phyloP scores from a whole-genome alignment of 1,140 invertebrate genomes.

The Pachyrhynchus sulphureomaculatus region DNA sequence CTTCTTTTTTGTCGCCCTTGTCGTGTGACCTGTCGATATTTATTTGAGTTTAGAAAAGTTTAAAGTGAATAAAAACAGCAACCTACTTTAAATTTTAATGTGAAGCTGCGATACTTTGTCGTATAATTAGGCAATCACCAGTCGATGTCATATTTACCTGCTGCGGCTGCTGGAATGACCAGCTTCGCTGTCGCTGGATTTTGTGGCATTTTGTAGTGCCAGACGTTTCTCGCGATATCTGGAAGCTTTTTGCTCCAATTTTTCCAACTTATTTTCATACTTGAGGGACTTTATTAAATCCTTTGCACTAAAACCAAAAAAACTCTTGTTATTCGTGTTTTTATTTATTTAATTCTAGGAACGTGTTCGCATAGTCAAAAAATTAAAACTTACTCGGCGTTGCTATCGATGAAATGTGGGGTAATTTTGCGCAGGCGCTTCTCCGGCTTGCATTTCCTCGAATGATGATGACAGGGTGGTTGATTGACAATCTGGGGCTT shows the following conservation, averaged over 20 bases:
- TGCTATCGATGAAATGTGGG: background rate
- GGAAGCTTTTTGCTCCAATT: conserved; percentile 49
- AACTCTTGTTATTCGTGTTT: background rate
- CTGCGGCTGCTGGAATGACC: conserved; percentile 26
- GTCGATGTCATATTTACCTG: conserved; percentile 11
- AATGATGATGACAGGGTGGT: background rate
- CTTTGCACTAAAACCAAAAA: conserved; percentile 13
- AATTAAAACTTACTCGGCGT: conserved; percentile 30
- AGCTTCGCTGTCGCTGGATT: conserved; percentile 39
- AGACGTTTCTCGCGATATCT: conserved; percentile 48
- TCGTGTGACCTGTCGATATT: background rate
- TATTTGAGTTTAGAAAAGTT: too few relatives aligned
- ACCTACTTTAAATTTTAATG: too few relatives aligned
- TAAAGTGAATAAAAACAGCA: too few relatives aligned
- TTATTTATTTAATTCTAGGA: background rate
- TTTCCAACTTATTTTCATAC: conserved; percentile 49
- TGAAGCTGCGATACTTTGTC: too few relatives aligned
- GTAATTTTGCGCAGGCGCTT: conserved; percentile 36
- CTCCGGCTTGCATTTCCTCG: conserved; percentile 34
- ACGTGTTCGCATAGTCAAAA: background rate
- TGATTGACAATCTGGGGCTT: conserved; percentile 26
- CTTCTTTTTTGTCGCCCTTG: background rate
- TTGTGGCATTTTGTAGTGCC: conserved; percentile 33
- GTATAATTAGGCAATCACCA: too few relatives aligned
- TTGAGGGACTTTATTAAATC: conserved; percentile 41